Base-by-base conservation (phyloP, 2,797 vertebrate species). In the Paratrypauchen microcephalus region DNA sequence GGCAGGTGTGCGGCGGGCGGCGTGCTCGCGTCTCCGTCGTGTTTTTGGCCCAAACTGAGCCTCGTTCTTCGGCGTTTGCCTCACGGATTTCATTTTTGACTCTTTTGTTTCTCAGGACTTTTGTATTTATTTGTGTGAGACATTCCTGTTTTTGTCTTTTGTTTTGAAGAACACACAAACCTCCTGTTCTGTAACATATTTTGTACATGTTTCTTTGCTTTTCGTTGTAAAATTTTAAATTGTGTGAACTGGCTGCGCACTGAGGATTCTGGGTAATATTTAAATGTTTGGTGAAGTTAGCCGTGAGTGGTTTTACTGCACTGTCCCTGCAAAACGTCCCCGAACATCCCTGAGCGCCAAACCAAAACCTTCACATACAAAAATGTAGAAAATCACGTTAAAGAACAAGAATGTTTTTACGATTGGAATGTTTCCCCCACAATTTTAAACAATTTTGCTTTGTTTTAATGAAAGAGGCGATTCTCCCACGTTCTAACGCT, bases 101-200 rank as follows among this genome's bases (percentile, higher is more conserved):
- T 12, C 15, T 64, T 52, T 81, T 69, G 77, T 83, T 85, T 81
- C 88, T 88, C 86, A 85, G 87, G 87, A 30, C 13, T 21, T 65
- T 68, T 55, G 64, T 63, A 62, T 77, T 70, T 76, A 63, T 60
- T 62, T 66, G 9, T 56, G 21, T 24, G 23, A 56, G 16, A 68
- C 78, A 71, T 78, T 78, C 79, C 79, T 56, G 66, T 12, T 16
- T 64, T 11, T 16, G 45, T 50, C 28, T 63, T 21, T 39, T 61
- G 1, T 21, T 61, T 59, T 18, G n/a, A 59, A n/a, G 11, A 36
- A 36, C 59, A 39, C 32, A 41, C 9, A 61, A 61, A 61, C 59
- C 59, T 61, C 59, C 54, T 15, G 9, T 56, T 24, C 11, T 56
- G 54, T 56, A 24, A 24, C 24, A 58, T 57, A 19, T 39, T n/a